Evolutionary conservation across 2,113 vertebrate genomes (phyloP).

Genomic region (Microtus richardsoni): DNA sequence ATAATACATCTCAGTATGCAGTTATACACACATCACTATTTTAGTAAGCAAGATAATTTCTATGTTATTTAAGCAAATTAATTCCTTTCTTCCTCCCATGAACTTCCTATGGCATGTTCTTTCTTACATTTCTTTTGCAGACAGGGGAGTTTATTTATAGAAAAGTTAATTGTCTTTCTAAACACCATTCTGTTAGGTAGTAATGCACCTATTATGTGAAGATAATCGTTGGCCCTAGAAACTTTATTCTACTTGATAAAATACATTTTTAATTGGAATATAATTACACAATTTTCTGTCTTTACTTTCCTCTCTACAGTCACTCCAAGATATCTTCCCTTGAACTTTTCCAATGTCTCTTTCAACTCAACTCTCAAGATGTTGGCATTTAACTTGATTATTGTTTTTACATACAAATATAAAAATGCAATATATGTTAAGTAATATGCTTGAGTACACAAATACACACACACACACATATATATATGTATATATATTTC

Average conservation of each 20-base stretch:
- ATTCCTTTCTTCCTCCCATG: neutral
- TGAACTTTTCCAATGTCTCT: neutral
- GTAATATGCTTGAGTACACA: too few species aligned
- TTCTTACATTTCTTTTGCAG: neutral
- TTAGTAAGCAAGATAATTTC: constrained; percentile 8
- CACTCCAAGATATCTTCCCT: neutral
- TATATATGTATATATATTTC: neutral
- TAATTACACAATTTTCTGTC: neutral
- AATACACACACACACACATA: too few species aligned
- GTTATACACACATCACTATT: constrained; percentile 91
- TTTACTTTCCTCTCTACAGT: neutral
- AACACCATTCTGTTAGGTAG: neutral
- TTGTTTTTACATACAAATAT: neutral
- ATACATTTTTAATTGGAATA: neutral
- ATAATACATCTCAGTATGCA: constrained; percentile 91
- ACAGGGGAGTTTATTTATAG: neutral
- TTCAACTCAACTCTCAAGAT: neutral
- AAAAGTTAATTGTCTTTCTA: neutral
- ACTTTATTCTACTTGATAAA: neutral
- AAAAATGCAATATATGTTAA: neutral
- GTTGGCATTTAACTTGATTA: neutral
- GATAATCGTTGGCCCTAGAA: neutral
- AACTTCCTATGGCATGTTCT: neutral
- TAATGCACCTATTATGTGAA: neutral
- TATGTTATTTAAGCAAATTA: neutral